These are phyloP conservation scores for Amblyopsis rosae DNA, from an alignment of 2,113 vertebrate species.

Conservation along the genomic window DNA sequence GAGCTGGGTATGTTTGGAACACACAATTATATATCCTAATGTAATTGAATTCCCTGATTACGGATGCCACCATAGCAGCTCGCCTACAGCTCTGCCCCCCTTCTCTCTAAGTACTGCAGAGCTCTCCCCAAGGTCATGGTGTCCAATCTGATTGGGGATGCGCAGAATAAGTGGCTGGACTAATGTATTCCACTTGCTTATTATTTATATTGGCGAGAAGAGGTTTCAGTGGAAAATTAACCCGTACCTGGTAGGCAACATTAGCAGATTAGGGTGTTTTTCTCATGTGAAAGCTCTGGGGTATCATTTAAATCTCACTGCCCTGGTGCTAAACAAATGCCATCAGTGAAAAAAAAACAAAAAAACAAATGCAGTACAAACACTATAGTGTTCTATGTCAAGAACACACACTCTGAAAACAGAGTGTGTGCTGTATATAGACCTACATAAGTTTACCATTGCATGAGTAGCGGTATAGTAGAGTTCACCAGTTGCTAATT, in stretches of 20 bases:
- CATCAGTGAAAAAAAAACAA: background rate
- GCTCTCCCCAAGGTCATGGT: slow-evolving; percentile 60
- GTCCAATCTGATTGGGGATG: slow-evolving; percentile 48
- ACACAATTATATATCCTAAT: slow-evolving; percentile 8
- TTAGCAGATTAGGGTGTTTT: slow-evolving; percentile 44
- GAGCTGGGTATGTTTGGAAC: background rate
- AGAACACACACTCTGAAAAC: no score
- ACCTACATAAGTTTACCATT: slow-evolving; percentile 2
- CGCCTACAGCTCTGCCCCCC: slow-evolving; percentile 30
- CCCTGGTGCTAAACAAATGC: slow-evolving; percentile 23
- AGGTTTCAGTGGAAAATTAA: slow-evolving; percentile 41
- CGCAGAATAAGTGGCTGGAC: slow-evolving; percentile 30
- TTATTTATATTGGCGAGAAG: slow-evolving; percentile 55
- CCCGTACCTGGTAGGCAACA: slow-evolving; percentile 28
- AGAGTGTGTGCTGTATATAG: slow-evolving; percentile 7
- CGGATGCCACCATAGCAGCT: slow-evolving; percentile 28
- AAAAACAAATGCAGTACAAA: background rate
- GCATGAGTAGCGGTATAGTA: background rate
- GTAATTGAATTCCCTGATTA: slow-evolving; percentile 44
- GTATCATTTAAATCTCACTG: slow-evolving; percentile 22
- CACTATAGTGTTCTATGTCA: slow-evolving; percentile 17
- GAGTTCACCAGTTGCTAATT: slow-evolving; percentile 46
- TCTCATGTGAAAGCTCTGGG: slow-evolving; percentile 27
- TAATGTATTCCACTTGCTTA: slow-evolving; percentile 60
- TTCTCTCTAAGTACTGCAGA: slow-evolving; percentile 48